These are phyloP conservation scores for Campaea margaritaria DNA, from an alignment of 2,888 invertebrate species.

Conservation along the genomic window DNA sequence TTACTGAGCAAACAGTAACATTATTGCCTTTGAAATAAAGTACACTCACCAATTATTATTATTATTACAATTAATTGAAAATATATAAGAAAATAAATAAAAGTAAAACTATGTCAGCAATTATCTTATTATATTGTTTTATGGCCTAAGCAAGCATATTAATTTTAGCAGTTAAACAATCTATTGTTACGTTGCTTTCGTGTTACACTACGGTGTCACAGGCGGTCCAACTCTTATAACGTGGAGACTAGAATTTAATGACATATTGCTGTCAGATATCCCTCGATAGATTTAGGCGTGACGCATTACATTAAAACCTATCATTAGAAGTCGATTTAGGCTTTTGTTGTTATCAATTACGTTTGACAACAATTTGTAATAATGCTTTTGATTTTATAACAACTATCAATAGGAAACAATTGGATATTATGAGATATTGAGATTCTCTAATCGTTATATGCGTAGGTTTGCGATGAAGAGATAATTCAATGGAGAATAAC, in stretches of 20 bases:
- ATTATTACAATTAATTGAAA: too few relatives aligned
- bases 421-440: neutral
- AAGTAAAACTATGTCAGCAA: too few relatives aligned
- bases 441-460: neutral
- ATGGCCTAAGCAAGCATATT: too few relatives aligned
- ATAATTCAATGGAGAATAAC: too few relatives aligned
- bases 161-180: neutral
- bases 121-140: too few relatives aligned
- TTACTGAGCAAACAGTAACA: too few relatives aligned
- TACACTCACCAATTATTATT: too few relatives aligned
- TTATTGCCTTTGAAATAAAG: too few relatives aligned
- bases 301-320: conserved; percentile 68
- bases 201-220: conserved; percentile 59
- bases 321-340: conserved; percentile 73
- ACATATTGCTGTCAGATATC: conserved; percentile 72
- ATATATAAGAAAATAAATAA: too few relatives aligned
- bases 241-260: conserved; percentile 62
- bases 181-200: neutral
- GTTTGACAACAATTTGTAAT: conserved; percentile 71
- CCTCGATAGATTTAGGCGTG: conserved; percentile 64
- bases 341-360: conserved; percentile 70
- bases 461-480: conserved; percentile 7
- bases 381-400: conserved; percentile 54
- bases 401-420: conserved; percentile 5
- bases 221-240: conserved; percentile 51